phyloP scores from a whole-genome alignment of 1,140 invertebrate genomes.

The Rhagoletis zephyria region DNA sequence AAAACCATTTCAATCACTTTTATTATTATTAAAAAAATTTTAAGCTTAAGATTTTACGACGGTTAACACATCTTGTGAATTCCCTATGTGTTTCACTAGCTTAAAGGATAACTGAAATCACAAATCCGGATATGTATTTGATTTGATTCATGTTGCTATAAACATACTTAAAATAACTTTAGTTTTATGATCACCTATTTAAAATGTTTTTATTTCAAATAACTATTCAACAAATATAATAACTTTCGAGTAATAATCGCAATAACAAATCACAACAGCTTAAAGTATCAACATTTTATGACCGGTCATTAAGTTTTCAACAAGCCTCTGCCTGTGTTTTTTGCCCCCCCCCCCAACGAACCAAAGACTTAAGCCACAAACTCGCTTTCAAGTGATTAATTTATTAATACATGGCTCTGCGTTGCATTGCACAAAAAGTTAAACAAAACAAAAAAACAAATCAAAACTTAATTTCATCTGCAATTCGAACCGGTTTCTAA shows the following conservation, averaged over 20 bases:
- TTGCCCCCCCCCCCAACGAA: not conserved
- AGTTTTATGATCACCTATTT: too few relatives aligned
- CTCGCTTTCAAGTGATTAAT: constrained; percentile 16
- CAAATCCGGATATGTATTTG: too few relatives aligned
- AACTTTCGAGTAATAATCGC: not conserved
- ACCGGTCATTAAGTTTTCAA: not conserved
- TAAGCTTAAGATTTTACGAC: too few relatives aligned
- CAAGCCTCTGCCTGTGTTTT: not conserved
- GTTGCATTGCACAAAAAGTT: not conserved
- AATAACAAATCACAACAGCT: constrained; percentile 5
- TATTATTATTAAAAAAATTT: too few relatives aligned
- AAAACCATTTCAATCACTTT: too few relatives aligned
- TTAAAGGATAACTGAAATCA: too few relatives aligned
- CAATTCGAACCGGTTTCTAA: not conserved
- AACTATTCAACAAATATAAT: not conserved
- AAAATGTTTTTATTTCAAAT: too few relatives aligned
- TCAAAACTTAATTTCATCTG: not conserved
- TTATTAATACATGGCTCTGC: not conserved
- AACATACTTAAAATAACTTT: too few relatives aligned
- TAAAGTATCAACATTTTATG: not conserved
- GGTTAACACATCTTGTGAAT: too few relatives aligned
- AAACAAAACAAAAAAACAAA: not conserved
- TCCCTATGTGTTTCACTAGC: too few relatives aligned
- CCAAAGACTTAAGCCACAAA: constrained; percentile 1
- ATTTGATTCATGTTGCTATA: too few relatives aligned